Evolutionary conservation across 2,797 vertebrate species (phyloP).

Genomic region (Loriculus beryllinus): DNA sequence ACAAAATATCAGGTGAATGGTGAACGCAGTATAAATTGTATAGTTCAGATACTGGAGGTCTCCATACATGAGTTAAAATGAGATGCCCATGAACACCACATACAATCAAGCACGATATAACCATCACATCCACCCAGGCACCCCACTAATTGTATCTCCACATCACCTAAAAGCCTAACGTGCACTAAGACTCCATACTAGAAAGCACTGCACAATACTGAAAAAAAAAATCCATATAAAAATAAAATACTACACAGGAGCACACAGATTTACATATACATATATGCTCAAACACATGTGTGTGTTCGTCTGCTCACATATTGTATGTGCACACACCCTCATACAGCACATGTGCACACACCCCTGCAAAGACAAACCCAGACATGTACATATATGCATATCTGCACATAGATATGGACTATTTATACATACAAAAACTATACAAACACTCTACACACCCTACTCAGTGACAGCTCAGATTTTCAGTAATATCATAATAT

Average conservation of each 20-base stretch:
- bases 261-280: background rate
- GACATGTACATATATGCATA: background rate
- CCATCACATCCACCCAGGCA: background rate
- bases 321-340: background rate
- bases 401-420: background rate
- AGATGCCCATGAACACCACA: background rate
- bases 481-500: slow-evolving; percentile 72
- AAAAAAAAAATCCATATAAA: background rate
- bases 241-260: background rate
- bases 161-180: background rate
- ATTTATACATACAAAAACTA: slow-evolving; percentile 33
- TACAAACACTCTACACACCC: background rate
- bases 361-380: background rate
- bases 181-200: background rate
- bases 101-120: background rate
- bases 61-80: background rate
- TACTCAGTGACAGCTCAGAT: slow-evolving; percentile 42
- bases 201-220: background rate
- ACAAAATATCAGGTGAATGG: background rate
- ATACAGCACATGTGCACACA: fast-evolving
- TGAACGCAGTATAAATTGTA: background rate
- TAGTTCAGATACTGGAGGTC: background rate
- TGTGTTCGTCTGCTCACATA: background rate
- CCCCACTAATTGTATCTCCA: background rate
- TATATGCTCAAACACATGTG: background rate